Evolutionary conservation across 2,797 vertebrate genomes (phyloP).

Genomic region (Melanotaenia maccullochi): DNA sequence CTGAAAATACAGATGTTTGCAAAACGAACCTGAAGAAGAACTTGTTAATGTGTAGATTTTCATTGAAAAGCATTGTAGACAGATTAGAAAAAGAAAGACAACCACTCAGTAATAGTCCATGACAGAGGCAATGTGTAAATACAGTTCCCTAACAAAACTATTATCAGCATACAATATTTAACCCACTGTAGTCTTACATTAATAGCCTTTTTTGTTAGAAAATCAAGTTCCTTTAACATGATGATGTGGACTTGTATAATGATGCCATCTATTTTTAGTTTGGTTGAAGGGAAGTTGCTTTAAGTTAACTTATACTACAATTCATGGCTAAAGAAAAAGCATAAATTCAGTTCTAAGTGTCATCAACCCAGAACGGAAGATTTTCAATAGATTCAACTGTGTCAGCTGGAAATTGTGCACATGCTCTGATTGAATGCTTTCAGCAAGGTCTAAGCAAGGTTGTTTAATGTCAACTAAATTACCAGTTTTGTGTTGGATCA

Average conservation of each 20-base stretch:
- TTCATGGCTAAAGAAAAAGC: neutral
- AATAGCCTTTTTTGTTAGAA: neutral
- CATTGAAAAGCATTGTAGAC: neutral
- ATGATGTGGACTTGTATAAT: neutral
- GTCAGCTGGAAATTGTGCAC: neutral
- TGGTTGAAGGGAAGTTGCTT: neutral
- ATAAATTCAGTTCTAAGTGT: slow-evolving; percentile 2
- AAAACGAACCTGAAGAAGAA: neutral
- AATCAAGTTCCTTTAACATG: neutral
- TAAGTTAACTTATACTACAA: slow-evolving; percentile 17
- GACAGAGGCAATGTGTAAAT: slow-evolving; percentile 8
- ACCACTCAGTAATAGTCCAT: neutral
- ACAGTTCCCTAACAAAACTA: slow-evolving; percentile 1
- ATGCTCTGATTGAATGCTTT: slow-evolving; percentile 11
- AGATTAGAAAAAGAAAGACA: neutral
- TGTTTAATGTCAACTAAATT: slow-evolving; percentile 2
- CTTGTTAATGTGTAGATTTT: neutral
- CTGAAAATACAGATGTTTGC: too few relatives aligned
- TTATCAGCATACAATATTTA: neutral
- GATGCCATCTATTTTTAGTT: neutral
- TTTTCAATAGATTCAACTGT: neutral
- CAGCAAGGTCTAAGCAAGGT: slow-evolving; percentile 16
- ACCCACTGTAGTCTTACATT: slow-evolving; percentile 2
- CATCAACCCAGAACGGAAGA: neutral
- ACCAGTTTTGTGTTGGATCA: slow-evolving; percentile 14